Base-by-base conservation (phyloP, 2,797 vertebrate genomes). In the Pygocentrus nattereri region DNA sequence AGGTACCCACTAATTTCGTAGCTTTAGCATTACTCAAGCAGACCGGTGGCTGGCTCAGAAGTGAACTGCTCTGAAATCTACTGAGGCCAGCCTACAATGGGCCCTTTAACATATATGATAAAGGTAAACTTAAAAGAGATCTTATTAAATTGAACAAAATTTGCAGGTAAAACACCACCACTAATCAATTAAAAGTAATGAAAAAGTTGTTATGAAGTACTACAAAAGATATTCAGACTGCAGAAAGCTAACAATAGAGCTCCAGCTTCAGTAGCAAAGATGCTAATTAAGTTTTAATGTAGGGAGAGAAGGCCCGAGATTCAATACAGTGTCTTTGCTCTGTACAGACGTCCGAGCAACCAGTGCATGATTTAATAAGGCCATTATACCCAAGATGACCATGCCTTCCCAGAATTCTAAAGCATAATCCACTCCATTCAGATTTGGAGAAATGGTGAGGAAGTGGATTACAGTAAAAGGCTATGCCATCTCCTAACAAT, bases 381-480 rank as follows among this genome's bases (percentile, higher is more conserved):
- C 19, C 76, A 58, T 64, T 58, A 72, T 72, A 34, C 21, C 62
- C 23, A 30, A 49, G n/a, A 64, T 16, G 52, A 59, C 64, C 52
- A 73, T 49, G 54, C 50, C 62, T 49, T 52, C 38, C 23, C 74
- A 73, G 44, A 12, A 58, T 64, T 69, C 13, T 27, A 61, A 38
- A 25, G 19, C 49, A n/a, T 13, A 58, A 50, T 31, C 41, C 3
- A 21, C 27, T 72, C 44, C 25, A 23, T 61, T 65, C 21, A 75
- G n/a, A 76, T 56, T 65, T 64, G 58, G 58, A 71, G 49, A 82
- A 77, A 65, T 21, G 19, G 58, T 77, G 38, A 65, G 34, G 76
- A 56, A 25, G 64, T 78, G 76, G 50, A 52, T 23, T 68, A 77
- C 64, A 56, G 67, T 69, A 78, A 73, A 73, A 58, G 71, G 25